These are phyloP conservation scores for Gila orcuttii DNA, from an alignment of 2,113 vertebrate species.

Conservation along the genomic window DNA sequence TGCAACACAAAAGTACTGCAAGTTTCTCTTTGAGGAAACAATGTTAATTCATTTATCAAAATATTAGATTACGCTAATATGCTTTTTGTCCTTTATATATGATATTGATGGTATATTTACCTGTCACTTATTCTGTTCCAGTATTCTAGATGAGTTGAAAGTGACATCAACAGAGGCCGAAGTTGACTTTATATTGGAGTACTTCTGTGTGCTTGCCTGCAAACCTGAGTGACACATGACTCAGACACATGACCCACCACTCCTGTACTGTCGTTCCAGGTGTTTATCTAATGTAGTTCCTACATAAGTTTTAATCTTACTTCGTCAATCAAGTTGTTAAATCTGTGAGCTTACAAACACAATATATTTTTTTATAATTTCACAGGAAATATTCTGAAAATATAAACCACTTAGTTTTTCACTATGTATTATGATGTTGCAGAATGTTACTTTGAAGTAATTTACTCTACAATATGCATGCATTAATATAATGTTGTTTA, in stretches of 20 bases:
- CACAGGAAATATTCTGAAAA: background rate
- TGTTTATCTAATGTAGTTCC: background rate
- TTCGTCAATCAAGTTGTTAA: background rate
- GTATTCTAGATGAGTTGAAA: conserved; percentile 71
- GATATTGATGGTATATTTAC: background rate
- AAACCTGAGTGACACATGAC: conserved; percentile 62
- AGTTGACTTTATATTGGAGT: conserved; percentile 58
- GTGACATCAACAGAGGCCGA: conserved; percentile 68
- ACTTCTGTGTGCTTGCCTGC: conserved; percentile 72
- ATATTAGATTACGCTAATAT: background rate
- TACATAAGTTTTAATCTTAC: background rate
- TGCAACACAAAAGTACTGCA: background rate
- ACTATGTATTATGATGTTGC: conserved; percentile 1
- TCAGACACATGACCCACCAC: background rate
- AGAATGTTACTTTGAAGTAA: background rate
- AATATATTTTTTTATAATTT: background rate
- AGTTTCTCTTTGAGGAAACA: background rate
- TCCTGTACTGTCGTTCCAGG: background rate
- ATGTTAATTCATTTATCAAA: no score
- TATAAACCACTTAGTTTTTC: background rate
- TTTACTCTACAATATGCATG: background rate
- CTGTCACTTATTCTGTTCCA: conserved; percentile 52
- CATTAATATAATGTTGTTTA: background rate
- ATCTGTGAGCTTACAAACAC: background rate
- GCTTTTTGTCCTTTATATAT: background rate